Evolutionary conservation across 2,113 vertebrate species (phyloP).

Genomic region (Rhinoderma darwinii): DNA sequence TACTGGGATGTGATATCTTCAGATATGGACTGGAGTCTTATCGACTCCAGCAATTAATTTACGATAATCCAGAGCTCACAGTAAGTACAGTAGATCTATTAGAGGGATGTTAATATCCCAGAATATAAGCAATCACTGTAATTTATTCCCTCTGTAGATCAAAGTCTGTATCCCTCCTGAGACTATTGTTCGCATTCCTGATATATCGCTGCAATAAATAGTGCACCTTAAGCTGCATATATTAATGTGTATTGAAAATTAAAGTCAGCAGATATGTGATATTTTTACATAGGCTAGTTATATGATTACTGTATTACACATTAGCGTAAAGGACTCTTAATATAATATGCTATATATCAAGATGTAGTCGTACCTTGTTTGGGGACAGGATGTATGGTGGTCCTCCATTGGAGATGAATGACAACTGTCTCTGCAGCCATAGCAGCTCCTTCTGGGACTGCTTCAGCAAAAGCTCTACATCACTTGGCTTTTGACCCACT

Average conservation of each 20-base stretch:
- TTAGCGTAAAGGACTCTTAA: not conserved
- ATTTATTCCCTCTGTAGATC: conserved; percentile 51
- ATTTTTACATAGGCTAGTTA: conserved; percentile 1
- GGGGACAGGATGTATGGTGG: conserved; percentile 64
- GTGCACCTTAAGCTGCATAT: conserved; percentile 27
- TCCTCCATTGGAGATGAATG: conserved; percentile 65
- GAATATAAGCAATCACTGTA: conserved; percentile 53
- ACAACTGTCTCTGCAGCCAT: conserved; percentile 74
- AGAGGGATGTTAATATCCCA: conserved; percentile 49
- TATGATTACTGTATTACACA: not conserved
- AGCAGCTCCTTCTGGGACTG: conserved; percentile 71
- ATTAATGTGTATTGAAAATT: conserved; percentile 25
- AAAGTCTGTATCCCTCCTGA: conserved; percentile 36
- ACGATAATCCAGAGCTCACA: conserved; percentile 10
- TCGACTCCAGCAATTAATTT: conserved; percentile 25
- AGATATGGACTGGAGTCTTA: conserved; percentile 1
- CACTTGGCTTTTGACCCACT: conserved; percentile 70
- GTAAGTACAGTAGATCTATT: conserved; percentile 29
- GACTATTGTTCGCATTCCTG: conserved; percentile 41
- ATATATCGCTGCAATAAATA: conserved; percentile 51
- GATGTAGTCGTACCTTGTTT: conserved; percentile 69
- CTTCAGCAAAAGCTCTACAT: conserved; percentile 71
- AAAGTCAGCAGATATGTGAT: conserved; percentile 34
- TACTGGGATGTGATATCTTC: not conserved
- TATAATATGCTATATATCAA: not conserved